Base-by-base conservation (phyloP, 37 sponge, comb jelly and placozoan genomes). In the Theonella swinhoei region DNA sequence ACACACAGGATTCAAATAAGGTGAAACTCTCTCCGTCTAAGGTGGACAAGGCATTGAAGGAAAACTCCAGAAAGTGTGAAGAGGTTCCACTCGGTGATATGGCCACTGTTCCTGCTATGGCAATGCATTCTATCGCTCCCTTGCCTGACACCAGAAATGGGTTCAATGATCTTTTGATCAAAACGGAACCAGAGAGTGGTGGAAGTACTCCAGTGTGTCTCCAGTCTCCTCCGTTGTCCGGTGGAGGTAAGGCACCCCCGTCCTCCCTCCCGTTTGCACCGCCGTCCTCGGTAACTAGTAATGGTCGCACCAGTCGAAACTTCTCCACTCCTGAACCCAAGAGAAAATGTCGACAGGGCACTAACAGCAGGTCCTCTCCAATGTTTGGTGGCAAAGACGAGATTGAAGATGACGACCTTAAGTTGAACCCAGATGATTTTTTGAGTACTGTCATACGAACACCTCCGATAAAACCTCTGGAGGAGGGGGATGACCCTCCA, bases 391-490 rank as follows among this genome's bases (percentile, higher is more conserved):
- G n/a, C n/a, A n/a, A n/a, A n/a, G n/a, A n/a, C n/a, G n/a, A n/a
- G n/a, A n/a, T n/a, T n/a, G 25, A 30, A 17, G 62, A 39, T 24
- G 71, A 85, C 41, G 85, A 85, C 25, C 74, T 86, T 7, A 86
- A 73, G 41, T 65, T 86, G 47, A 67, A 79, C 3, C 79, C 87
- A n/a, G 71, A 79, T 33, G 87, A 86, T 66, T 62, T 38, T 75
- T 65, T 79, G 14, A 32, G 35, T 31, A 76, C 64, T 4, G 80
- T 79, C 43, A 86, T 79, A 28, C 79, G 80, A 32, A 89, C 89
- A 0, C 80, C 89, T 8, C 89, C 42, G 1, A 72, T 88, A 20
- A 83, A 79, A 30, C 89, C 89, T 0, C 74, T 89, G 5, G 89
- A 89, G n/a, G 79, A 83, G 24, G 75, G 38, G 9, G 85, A 78